These are phyloP conservation scores for Falco berigora DNA, from an alignment of 2,797 vertebrate species.

Conservation along the genomic window DNA sequence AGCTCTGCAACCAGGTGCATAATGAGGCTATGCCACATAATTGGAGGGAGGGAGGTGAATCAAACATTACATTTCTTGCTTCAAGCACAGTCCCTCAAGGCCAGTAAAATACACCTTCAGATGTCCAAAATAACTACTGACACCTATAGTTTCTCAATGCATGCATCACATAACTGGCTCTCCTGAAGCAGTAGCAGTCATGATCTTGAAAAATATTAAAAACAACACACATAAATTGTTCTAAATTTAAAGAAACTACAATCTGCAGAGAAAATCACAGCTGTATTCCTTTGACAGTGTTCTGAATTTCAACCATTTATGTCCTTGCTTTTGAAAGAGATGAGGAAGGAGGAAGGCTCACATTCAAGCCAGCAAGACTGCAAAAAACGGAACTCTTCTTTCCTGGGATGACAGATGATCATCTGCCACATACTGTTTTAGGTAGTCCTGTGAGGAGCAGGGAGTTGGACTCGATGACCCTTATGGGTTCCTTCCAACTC, in stretches of 20 bases:
- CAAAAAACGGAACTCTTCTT: too few species aligned
- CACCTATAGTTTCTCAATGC: neutral
- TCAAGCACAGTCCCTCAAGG: neutral
- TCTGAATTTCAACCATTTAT: conserved; percentile 54
- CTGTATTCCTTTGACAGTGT: conserved; percentile 20
- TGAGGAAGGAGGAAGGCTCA: conserved; percentile 9
- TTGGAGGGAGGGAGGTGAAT: neutral
- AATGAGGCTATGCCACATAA: neutral
- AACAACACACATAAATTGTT: conserved; percentile 25
- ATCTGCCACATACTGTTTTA: too few species aligned
- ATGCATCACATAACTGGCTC: neutral
- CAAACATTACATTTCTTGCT: neutral
- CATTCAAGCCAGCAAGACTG: neutral
- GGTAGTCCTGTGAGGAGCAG: too few species aligned
- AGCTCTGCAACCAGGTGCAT: neutral
- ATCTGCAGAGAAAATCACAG: neutral
- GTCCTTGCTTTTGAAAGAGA: conserved; percentile 40
- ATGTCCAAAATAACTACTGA: neutral
- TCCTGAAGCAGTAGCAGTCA: neutral
- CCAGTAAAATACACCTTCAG: neutral
- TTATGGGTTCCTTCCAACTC: too few species aligned
- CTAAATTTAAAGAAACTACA: conserved; percentile 40
- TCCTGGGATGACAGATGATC: too few species aligned
- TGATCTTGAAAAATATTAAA: conserved; percentile 40
- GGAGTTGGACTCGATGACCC: too few species aligned